Conservation (phyloP, 2,113 vertebrate genomes). For the Baryphthengus martii region DNA sequence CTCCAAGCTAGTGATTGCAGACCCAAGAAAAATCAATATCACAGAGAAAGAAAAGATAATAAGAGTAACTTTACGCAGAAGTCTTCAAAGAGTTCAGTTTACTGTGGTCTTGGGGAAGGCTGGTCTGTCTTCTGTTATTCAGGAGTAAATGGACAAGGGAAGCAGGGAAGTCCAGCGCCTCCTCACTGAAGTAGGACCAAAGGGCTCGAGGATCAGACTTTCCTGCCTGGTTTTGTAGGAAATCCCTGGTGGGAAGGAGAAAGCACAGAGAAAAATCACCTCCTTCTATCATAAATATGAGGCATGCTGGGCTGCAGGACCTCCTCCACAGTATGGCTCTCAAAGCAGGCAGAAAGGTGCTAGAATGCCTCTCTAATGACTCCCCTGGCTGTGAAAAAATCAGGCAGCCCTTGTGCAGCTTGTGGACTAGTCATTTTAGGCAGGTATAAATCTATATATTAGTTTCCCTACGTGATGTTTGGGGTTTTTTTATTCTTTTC, state of each 20-base stretch:
- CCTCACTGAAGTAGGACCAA: rapidly evolving
- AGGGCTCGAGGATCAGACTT: not conserved
- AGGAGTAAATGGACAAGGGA: not conserved
- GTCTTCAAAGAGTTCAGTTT: not conserved
- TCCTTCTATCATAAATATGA: not conserved
- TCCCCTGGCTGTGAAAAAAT: not conserved
- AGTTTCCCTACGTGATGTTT: rapidly evolving
- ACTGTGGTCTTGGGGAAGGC: not conserved
- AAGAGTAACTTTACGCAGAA: not conserved
- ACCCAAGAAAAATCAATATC: not conserved
- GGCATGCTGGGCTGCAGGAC: not conserved
- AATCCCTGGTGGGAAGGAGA: not conserved
- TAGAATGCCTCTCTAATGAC: not conserved
- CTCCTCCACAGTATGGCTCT: not conserved
- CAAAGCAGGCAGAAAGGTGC: not conserved
- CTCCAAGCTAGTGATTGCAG: not conserved
- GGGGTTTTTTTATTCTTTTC: not conserved
- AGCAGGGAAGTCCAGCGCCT: not conserved
- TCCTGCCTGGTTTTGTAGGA: not conserved
- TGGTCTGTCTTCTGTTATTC: not conserved
- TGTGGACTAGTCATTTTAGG: not conserved
- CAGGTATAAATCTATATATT: not conserved
- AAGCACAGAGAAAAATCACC: not conserved
- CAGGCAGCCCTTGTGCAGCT: not conserved
- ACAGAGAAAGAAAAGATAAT: not conserved